Base-by-base conservation (phyloP, 2,888 invertebrate genomes). In the Drosophila putrida region DNA sequence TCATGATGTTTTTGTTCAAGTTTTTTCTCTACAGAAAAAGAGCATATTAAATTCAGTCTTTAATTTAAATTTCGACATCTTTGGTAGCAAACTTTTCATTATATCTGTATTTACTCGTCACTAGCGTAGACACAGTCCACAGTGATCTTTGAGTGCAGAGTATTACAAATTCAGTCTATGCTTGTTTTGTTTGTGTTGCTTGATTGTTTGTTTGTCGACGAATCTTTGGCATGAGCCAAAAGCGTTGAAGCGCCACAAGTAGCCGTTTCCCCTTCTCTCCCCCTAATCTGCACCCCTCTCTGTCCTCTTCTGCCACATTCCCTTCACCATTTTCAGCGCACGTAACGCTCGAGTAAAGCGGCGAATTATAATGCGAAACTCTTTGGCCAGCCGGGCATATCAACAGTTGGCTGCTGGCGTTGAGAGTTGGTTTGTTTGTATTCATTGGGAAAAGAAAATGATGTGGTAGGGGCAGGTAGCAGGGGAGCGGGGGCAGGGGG, bases 311-410 rank as follows among this genome's bases (percentile, higher is more conserved):
- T 8, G 0, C 28, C 28, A 28, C 8, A 6, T 11, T 13, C 11
- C 39, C 5, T n/a, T n/a, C 27, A 0, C 43, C 15, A 8, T 10
- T 20, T 25, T 13, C 38, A 38, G 27, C 39, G 31, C 41, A 46
- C 65, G 89, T 82, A 74, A 85, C 85, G 85, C 83, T 89, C 73
- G 85, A 88, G 86, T 85, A 82, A 88, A 85, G 78, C 75, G 75
- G 73, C 73, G 80, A 82, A 85, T 78, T 88, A 82, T 71, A 88
- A 85, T 85, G 83, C 89, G 86, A 89, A 85, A 89, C 88, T 82
- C 72, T 88, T 82, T 85, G 74, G 75, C 68, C 83, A 89, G 72
- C 89, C 68, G 84, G 68, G 88, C 89, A 89, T 89, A 86, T 86
- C 89, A 86, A 86, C 86, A 89, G 86, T 86, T 86, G 85, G 86